Evolutionary conservation across 2,113 vertebrate species (phyloP).

Genomic region (Sisor rabdophorus): DNA sequence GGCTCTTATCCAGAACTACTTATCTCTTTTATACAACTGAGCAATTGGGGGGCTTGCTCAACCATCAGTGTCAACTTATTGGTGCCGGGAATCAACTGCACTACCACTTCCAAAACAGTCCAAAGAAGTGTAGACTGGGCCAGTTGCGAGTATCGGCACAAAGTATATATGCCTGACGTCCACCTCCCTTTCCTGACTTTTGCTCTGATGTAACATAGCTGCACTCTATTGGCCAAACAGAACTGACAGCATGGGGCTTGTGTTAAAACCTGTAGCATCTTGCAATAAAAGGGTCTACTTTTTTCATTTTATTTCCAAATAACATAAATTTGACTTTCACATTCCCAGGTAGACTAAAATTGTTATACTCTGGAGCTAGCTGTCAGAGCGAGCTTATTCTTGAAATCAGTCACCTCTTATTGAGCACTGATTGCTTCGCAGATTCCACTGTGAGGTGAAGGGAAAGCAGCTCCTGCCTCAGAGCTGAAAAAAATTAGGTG

Average conservation of each 20-base stretch:
- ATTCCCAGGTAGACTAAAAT: conserved; percentile 5
- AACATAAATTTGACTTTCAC: conserved; percentile 13
- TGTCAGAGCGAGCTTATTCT: conserved; percentile 13
- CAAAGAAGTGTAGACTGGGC: conserved; percentile 50
- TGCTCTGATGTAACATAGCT: conserved; percentile 57
- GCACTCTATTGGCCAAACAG: conserved; percentile 30
- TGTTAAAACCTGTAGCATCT: conserved; percentile 18
- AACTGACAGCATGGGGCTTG: conserved; percentile 14
- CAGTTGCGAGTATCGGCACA: conserved; percentile 58
- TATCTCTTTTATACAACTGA: too few relatives aligned
- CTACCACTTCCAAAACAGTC: conserved; percentile 36
- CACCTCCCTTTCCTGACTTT: conserved; percentile 35
- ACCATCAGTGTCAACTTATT: too few relatives aligned
- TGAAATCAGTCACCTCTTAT: conserved; percentile 30
- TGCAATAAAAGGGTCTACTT: neutral
- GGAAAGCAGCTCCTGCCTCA: conserved; percentile 19
- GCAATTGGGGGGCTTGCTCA: too few relatives aligned
- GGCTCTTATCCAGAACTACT: too few relatives aligned
- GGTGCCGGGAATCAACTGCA: too few relatives aligned
- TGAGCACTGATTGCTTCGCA: conserved; percentile 24
- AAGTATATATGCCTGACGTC: conserved; percentile 36
- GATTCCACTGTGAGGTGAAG: conserved; percentile 28
- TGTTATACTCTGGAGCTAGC: neutral
- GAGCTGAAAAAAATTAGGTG: conserved; percentile 26
- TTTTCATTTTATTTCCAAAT: neutral